These are phyloP conservation scores for Scaptomyza pallida DNA, from an alignment of 1,140 invertebrate species.

Conservation along the genomic window DNA sequence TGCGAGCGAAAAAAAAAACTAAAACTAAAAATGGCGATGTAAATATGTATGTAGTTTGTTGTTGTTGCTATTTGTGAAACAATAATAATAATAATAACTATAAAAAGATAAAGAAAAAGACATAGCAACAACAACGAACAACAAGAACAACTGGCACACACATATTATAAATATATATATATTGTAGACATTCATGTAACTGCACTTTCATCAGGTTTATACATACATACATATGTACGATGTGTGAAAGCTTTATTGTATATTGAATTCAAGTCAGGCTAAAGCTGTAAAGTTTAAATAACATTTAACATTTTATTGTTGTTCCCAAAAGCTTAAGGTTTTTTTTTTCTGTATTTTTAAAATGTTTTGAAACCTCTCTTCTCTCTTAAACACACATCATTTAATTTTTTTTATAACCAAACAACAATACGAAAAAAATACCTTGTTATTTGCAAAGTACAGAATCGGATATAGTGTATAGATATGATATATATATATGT, in stretches of 20 bases:
- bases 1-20: no score
- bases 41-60: conserved; percentile 79
- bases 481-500: conserved; percentile 1
- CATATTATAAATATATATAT: conserved; percentile 36
- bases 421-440: conserved; percentile 1
- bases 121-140: conserved; percentile 49
- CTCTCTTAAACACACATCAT: conserved; percentile 19
- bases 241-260: conserved; percentile 6
- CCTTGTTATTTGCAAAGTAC: conserved; percentile 23
- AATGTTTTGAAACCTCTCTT: conserved; percentile 20
- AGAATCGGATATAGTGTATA: conserved; percentile 1
- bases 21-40: conserved; percentile 74
- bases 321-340: neutral
- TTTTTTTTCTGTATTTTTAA: conserved; percentile 24
- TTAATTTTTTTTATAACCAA: conserved; percentile 13
- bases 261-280: conserved; percentile 6
- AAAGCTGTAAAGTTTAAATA: conserved; percentile 6
- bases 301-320: conserved; percentile 3
- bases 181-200: conserved; percentile 9
- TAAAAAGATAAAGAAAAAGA: conserved; percentile 7
- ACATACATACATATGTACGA: conserved; percentile 26
- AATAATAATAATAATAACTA: conserved; percentile 18
- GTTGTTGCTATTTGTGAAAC: conserved; percentile 60
- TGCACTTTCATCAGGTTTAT: conserved; percentile 1
- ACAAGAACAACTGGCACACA: conserved; percentile 53